Evolutionary conservation across 1,140 invertebrate genomes (phyloP).

Genomic region (Tetranychus cinnabarinus): DNA sequence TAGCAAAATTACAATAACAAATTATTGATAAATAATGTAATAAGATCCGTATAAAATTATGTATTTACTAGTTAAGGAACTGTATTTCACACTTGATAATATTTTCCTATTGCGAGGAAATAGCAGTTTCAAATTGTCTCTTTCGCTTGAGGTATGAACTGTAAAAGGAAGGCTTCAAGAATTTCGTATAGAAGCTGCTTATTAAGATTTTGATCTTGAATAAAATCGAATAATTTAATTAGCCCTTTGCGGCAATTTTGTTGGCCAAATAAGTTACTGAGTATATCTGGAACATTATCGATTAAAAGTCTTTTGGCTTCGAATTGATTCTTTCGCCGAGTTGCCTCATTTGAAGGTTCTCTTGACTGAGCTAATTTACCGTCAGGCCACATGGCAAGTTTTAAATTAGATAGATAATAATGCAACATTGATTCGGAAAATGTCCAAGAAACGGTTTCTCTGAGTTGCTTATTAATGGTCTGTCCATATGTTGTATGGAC

Average conservation of each 20-base stretch:
- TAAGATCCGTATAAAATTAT: too few relatives aligned
- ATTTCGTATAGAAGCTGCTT: conserved; percentile 62
- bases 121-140: background rate
- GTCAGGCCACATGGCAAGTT: conserved; percentile 67
- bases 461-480: conserved; percentile 70
- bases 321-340: conserved; percentile 33
- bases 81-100: too few relatives aligned
- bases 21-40: too few relatives aligned
- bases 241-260: conserved; percentile 56
- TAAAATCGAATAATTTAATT: conserved; percentile 58
- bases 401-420: conserved; percentile 54
- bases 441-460: conserved; percentile 59
- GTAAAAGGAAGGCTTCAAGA: too few relatives aligned
- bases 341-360: conserved; percentile 34
- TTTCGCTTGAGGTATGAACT: too few relatives aligned
- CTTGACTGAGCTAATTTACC: conserved; percentile 33
- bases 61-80: too few relatives aligned
- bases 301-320: conserved; percentile 22
- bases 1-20: too few relatives aligned
- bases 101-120: too few relatives aligned
- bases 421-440: conserved; percentile 72
- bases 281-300: conserved; percentile 29
- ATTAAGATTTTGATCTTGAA: conserved; percentile 62
- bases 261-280: conserved; percentile 57
- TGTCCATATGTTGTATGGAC: conserved; percentile 73